Base-by-base conservation (phyloP, 2,888 invertebrate genomes). In the Hoplodrina ambigua region DNA sequence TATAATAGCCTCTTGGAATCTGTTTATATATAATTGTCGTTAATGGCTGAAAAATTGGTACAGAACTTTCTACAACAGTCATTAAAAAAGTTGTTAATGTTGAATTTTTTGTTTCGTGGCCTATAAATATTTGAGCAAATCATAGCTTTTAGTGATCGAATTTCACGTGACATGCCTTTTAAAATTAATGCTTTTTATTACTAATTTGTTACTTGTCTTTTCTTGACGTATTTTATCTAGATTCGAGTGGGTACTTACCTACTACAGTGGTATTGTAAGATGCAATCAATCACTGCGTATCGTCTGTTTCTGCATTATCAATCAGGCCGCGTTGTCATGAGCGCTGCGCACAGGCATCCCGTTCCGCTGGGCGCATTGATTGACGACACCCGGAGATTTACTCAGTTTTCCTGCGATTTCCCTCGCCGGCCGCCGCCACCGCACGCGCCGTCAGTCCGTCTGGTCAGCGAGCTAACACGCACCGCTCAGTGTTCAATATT, bases 401-500 rank as follows among this genome's bases (percentile, higher is more conserved):
- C 83, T 83, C 82, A 89, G 88, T 93, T 94, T 94, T 93, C 92
- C 89, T 85, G 88, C 89, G 94, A 94, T 95, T 95, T 94, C 94
- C 94, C 94, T 91, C 88, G 84, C 83, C 68, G 46, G 25, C 79
- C 66, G 70, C 78, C 84, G 81, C 85, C 86, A 83, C 72, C 85
- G 84, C 86, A 76, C 84, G 84, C 88, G 87, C 81, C 80, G 66
- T 71, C 92, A 92, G 91, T 91, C 88, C 86, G 90, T 83, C 86
- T 89, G 88, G 87, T 85, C 90, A 87, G 85, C 87, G 88, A 86
- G 89, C 89, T 86, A 86, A 88, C 89, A 89, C 88, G 87, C 89
- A 89, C 89, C 85, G 75, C 80, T 87, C 87, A 82, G 83, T 79
- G 78, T 85, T 83, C 69, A 78, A 75, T 69, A 75, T 75, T 73